Base-by-base conservation (phyloP, 2,888 invertebrate genomes). In the Netelia inedita region DNA sequence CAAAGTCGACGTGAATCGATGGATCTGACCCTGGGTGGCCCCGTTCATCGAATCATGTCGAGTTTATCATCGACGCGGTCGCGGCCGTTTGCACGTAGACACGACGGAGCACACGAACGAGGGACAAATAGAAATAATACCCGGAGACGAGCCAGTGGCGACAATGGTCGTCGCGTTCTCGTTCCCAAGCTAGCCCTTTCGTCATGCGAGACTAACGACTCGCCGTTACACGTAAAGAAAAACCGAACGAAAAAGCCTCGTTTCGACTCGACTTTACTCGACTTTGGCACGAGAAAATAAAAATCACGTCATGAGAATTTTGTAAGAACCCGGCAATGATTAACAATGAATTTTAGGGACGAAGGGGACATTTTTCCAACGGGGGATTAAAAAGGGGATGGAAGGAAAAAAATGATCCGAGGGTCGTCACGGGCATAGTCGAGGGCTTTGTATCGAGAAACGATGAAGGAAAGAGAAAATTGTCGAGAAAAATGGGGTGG, bases 261-360 rank as follows among this genome's bases (percentile, higher is more conserved):
- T 89, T 89, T 88, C 85, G 86, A 82, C 84, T 86, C 88, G 50
- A 83, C 50, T 75, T 75, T 81, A 16, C 35, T 21, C 78, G 43
- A 72, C n/a, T 2, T 35, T n/a, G 2, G n/a, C 11, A 16, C 28
- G 53, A 19, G 61, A 57, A 46, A 35, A 35, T n/a, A 41, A 43
- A 75, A 9, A n/a, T 35, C 35, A 35, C 53, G 73, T 74, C 78
- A 80, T 66, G 75, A 85, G 63, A 72, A 57, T 14, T 79, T 75
- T 83, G 86, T 43, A 66, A 87, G 87, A 85, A 87, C 87, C 84
- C 83, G 85, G 74, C 55, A 72, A 86, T 83, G 83, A 79, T 86
- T 81, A 74, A 72, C 73, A 75, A 83, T 87, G 88, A 88, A 82
- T 86, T 66, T 21, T 59, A 10, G 14, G 19, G 14, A 19, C 53